Percentiles rank a stretch among this genome's conserved stretches.
phyloP scores from a whole-genome alignment of 2,113 vertebrate genomes.

The Tonatia bakeri region DNA sequence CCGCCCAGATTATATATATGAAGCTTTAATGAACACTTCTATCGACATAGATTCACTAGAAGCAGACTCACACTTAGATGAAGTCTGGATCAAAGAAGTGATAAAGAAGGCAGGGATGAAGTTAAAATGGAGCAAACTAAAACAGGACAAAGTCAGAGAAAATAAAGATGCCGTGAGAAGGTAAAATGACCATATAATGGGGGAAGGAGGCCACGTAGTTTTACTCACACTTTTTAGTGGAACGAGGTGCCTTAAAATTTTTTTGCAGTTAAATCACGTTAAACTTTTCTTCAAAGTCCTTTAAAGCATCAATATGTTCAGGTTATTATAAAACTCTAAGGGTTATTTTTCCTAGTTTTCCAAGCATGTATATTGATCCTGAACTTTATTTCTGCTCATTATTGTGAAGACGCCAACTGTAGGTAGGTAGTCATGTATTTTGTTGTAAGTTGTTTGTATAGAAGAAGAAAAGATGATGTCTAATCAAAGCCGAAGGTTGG shows the following conservation, averaged over 20 bases:
- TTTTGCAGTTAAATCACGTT: background rate
- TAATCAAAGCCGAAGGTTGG: background rate
- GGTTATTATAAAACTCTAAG: background rate
- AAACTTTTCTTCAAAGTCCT: conserved; percentile 14
- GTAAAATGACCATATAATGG: conserved; percentile 73
- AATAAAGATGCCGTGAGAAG: conserved; percentile 88
- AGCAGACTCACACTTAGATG: conserved; percentile 82
- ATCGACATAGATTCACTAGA: conserved; percentile 83
- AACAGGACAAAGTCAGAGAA: conserved; percentile 79
- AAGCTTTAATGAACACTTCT: conserved; percentile 86
- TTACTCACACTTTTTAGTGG: background rate
- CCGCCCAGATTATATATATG: conserved; percentile 86
- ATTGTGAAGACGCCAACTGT: background rate
- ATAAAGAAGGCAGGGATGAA: conserved; percentile 92
- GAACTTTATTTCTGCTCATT: background rate
- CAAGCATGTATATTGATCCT: background rate
- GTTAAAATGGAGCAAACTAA: conserved; percentile 86
- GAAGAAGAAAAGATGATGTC: background rate
- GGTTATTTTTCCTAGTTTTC: conserved; percentile 13
- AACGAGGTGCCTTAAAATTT: background rate
- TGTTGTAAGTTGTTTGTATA: background rate
- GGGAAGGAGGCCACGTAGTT: background rate
- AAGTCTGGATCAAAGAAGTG: conserved; percentile 88
- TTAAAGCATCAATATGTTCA: conserved; percentile 2
- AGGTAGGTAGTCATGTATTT: background rate